Evolutionary conservation across 1,140 invertebrate species (phyloP).

Genomic region (Thalassaphorura encarpata): DNA sequence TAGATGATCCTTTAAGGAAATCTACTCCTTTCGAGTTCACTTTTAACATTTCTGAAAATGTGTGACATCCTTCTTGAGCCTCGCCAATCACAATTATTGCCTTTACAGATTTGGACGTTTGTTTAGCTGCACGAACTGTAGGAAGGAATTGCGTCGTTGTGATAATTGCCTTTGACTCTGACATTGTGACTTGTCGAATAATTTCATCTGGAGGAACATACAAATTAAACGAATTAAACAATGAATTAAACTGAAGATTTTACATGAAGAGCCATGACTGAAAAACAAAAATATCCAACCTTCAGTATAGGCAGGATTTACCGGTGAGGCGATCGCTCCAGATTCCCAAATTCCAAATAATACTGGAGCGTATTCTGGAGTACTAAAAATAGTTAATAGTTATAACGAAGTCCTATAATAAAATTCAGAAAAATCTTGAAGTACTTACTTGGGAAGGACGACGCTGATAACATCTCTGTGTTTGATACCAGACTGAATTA

Average conservation of each 20-base stretch:
- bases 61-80: constrained; percentile 21
- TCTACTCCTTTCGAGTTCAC: constrained; percentile 8
- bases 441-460: constrained; percentile 5
- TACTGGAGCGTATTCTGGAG: background rate
- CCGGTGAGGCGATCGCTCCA: too few species aligned
- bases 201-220: constrained; percentile 56
- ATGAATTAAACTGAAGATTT: background rate
- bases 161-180: constrained; percentile 55
- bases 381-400: background rate
- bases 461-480: constrained; percentile 16
- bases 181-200: constrained; percentile 52
- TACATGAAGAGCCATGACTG: background rate
- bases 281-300: background rate
- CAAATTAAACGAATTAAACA: background rate
- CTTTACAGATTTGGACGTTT: constrained; percentile 24
- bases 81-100: constrained; percentile 23
- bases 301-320: background rate
- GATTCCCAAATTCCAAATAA: background rate
- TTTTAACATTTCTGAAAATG: constrained; percentile 21
- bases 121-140: constrained; percentile 41
- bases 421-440: background rate
- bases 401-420: too few species aligned
- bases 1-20: constrained; percentile 20
- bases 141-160: constrained; percentile 51
- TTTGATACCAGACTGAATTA: constrained; percentile 20